Base-by-base conservation (phyloP, 2,113 vertebrate genomes). In the Alosa alosa region DNA sequence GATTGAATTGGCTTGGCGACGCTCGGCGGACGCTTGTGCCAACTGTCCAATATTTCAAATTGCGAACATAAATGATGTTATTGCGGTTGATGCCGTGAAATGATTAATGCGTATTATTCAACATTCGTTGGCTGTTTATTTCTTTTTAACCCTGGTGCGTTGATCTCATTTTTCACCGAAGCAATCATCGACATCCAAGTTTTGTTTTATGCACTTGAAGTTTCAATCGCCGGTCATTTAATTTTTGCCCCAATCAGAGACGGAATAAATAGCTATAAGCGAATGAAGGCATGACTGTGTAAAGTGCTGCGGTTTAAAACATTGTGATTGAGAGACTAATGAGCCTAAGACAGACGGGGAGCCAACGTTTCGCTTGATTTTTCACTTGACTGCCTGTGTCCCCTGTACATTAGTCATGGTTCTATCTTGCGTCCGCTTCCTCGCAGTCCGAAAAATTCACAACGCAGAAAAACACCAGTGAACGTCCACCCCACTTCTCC, bases 321-420 rank as follows among this genome's bases (percentile, higher is more conserved):
- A 87, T 83, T 83, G 39, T 93, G 91, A 93, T 93, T 93, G 91
- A 90, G 86, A 87, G 90, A 91, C 92, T 93, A 93, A 93, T 94
- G 92, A 92, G 91, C 89, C 31, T 47, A 46, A 55, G 57, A 85
- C 81, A 45, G 36, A 85, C 25, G 49, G 36, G 89, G 84, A 82
- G 31, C 87, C 88, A 64, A 72, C n/a, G 82, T 88, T 87, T 85
- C 83, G 85, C 88, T 90, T 86, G 90, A 94, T 92, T 92, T 93
- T 72, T 85, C 92, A 92, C 90, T 89, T 86, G 84, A 90, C 86
- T 86, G 89, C 92, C 90, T 90, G 89, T 88, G 88, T 92, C 87
- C 83, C 52, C 75, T 81, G 52, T 45, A 84, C 85, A 92, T 93
- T 90, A 88, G 91, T 93, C 92, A 92, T 84, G 84, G 60, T 47